Evolutionary conservation across 2,888 invertebrate species (phyloP).

Genomic region (Acrocyrtus sp.): DNA sequence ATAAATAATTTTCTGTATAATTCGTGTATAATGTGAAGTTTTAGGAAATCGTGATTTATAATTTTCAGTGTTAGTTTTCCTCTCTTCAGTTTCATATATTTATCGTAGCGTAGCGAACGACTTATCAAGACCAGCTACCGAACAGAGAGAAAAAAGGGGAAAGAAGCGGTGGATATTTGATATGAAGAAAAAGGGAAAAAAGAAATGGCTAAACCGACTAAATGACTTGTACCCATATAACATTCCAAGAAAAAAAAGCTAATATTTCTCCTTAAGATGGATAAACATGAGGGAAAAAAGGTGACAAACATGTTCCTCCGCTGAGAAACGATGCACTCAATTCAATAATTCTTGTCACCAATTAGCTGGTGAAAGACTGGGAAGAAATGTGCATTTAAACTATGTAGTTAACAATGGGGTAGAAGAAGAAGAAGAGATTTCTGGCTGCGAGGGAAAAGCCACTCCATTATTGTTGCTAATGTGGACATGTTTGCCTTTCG

Average conservation of each 20-base stretch:
- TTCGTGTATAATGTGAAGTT: too few relatives aligned
- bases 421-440: too few relatives aligned
- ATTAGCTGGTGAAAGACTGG: conserved; percentile 40
- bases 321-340: neutral
- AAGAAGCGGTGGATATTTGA: conserved; percentile 19
- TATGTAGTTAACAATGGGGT: neutral
- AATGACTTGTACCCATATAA: neutral
- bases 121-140: neutral
- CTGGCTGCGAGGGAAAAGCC: neutral
- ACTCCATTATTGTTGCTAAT: neutral
- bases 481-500: neutral
- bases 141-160: neutral
- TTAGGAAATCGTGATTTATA: conserved; percentile 27
- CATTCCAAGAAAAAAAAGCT: neutral
- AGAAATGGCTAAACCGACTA: neutral
- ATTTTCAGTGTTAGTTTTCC: neutral
- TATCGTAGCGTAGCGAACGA: neutral
- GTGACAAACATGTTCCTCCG: conserved; percentile 2
- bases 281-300: neutral
- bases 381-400: neutral
- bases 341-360: conserved; percentile 33
- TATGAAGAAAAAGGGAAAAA: conserved; percentile 18
- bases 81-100: neutral
- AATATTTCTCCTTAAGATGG: neutral
- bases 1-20: conserved; percentile 2